Base-by-base conservation (phyloP, 2,888 invertebrate genomes). In the Chesias legatella region DNA sequence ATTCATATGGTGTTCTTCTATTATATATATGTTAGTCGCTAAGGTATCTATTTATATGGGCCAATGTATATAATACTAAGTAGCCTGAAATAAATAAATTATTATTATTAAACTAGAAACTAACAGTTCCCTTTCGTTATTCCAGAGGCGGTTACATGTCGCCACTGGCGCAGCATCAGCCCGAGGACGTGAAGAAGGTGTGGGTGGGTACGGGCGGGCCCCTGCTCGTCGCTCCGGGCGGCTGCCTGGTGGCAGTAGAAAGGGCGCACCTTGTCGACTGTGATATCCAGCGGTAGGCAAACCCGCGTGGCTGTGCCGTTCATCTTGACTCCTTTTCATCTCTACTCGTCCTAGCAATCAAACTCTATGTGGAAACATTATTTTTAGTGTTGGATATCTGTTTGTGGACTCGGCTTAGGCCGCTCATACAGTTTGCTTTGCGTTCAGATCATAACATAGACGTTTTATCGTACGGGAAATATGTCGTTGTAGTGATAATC, bases 61-160 rank as follows among this genome's bases (percentile, higher is more conserved):
- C n/a, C n/a, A n/a, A n/a, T n/a, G n/a, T n/a, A n/a, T n/a, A n/a
- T n/a, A n/a, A n/a, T n/a, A n/a, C n/a, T n/a, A n/a, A n/a, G n/a
- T n/a, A n/a, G n/a, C n/a, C n/a, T n/a, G n/a, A n/a, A n/a, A n/a
- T n/a, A n/a, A n/a, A n/a, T n/a, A n/a, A n/a, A 10, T 11, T 8
- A 10, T 10, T 21, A 10, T 27, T 29, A n/a, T 7, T 23, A 17
- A 8, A 9, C 9, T 11, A 33, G 10, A n/a, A 27, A 33, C 9
- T 36, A 33, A 38, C 10, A 10, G 10, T 13, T n/a, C 25, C 8
- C 7, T 8, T 27, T 33, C 24, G 7, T 35, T 0, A 33, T 82
- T 79, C 9, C 80, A 88, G 88, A 58, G 88, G 85, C 41, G 84
- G 84, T 23, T 88, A 88, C 67, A 80, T 85, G 76, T 79, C 81